A percentile compares a stretch with the other conserved stretches of the same genome.
phyloP scores from a whole-genome alignment of 2,888 invertebrate species.

The Priocnemis perturbator region DNA sequence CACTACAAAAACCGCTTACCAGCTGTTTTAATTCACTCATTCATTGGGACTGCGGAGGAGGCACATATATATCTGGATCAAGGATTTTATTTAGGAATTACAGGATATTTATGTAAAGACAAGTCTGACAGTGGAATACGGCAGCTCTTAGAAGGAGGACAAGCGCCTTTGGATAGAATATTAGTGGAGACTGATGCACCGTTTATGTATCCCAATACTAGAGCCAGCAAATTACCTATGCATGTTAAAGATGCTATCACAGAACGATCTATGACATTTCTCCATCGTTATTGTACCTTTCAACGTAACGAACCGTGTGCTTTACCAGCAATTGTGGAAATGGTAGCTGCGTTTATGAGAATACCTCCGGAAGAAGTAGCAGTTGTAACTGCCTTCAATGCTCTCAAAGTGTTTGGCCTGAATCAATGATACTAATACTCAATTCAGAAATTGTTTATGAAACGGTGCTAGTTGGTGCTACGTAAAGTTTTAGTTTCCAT shows the following conservation, averaged over 20 bases:
- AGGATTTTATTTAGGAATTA: conserved; percentile 91
- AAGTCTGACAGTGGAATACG: conserved; percentile 94
- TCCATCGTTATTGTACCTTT: conserved; percentile 94
- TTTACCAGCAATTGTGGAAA: conserved; percentile 92
- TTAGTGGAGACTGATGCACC: conserved; percentile 96
- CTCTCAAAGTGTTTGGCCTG: conserved; percentile 91
- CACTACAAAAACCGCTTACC: conserved; percentile 80
- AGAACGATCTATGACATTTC: conserved; percentile 88
- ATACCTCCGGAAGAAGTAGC: conserved; percentile 93
- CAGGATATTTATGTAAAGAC: conserved; percentile 92
- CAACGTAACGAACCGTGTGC: conserved; percentile 98
- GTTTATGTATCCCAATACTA: conserved; percentile 96
- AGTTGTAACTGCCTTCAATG: conserved; percentile 92
- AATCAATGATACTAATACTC: conserved; percentile 80
- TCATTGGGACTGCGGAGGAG: conserved; percentile 91
- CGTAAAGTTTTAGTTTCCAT: conserved; percentile 33
- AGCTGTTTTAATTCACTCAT: conserved; percentile 92
- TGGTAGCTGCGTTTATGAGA: conserved; percentile 94
- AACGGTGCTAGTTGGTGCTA: conserved; percentile 63
- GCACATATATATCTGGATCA: conserved; percentile 88
- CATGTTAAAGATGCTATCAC: conserved; percentile 92
- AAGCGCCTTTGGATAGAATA: conserved; percentile 88
- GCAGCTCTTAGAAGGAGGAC: conserved; percentile 86
- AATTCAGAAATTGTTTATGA: conserved; percentile 25
- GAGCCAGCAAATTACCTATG: conserved; percentile 92